Evolutionary conservation across 2,797 vertebrate genomes (phyloP).

Genomic region (Microtus obscurus): DNA sequence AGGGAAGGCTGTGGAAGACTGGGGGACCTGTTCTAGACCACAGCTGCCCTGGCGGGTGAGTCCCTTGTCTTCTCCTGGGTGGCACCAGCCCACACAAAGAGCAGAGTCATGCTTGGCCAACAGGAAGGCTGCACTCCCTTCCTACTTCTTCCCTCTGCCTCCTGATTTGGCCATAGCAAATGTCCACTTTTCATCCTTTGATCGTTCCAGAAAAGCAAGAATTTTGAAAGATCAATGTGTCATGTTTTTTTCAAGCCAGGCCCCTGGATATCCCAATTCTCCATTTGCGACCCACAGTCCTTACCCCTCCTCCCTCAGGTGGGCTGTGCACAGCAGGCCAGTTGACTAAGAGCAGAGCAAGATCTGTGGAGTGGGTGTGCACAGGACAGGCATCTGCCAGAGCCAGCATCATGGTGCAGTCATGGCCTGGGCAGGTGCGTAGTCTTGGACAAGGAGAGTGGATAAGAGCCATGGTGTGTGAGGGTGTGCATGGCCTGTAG

Average conservation of each 20-base stretch:
- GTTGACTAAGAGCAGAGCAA: background rate
- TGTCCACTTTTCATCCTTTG: background rate
- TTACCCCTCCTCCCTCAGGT: background rate
- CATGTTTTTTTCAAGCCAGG: slow-evolving; percentile 10
- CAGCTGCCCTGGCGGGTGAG: background rate
- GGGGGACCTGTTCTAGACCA: background rate
- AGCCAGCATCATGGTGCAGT: slow-evolving; percentile 38
- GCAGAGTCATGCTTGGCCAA: background rate
- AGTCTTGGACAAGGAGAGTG: background rate
- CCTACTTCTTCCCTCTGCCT: background rate
- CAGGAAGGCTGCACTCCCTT: background rate
- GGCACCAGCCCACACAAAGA: background rate
- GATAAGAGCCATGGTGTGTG: background rate
- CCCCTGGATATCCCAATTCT: background rate
- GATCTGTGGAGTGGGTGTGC: background rate
- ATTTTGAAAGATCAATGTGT: slow-evolving; percentile 62
- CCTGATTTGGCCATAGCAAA: background rate
- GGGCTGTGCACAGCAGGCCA: background rate
- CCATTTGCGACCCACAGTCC: too few relatives aligned
- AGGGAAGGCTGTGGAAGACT: background rate
- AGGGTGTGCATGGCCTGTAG: accelerated
- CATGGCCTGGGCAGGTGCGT: slow-evolving; percentile 65
- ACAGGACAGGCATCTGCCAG: accelerated
- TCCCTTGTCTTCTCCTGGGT: background rate
- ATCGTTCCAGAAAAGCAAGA: slow-evolving; percentile 18